Evolutionary conservation across 2,113 vertebrate species (phyloP), one percentile per base, ranked within the genome.

Genomic region (Bathybates hornii): DNA sequence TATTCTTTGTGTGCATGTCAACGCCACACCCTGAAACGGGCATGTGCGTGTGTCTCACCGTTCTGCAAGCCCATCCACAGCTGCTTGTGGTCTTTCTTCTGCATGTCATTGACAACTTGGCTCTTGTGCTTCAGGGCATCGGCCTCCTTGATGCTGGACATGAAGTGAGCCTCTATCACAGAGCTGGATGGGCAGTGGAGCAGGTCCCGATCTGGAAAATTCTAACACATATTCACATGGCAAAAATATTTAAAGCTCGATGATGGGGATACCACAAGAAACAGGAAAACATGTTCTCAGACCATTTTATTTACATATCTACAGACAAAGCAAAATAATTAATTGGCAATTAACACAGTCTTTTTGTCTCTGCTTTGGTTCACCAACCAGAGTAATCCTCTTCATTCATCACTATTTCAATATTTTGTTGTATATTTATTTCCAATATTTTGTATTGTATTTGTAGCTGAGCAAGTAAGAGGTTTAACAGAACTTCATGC

Each of bases 31-130:
- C 6, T 29, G 10, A 63, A 63, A 76, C 38, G 11, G 50, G 3
- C 59, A 63, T 24, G 3, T 32, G 71, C 4, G 43, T 78, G 9
- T 9, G 57, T 34, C 93, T 96, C 96, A 99, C 99, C 98, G 53
- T 99, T 99, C 93, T 99, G 99, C 89, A 99, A 97, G 87, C 98
- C 99, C 99, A 99, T 99, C 99, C 99, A 99, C 89, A 99, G 97
- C 88, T 99, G 99, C n/a, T 99, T 99, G 96, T 99, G 99, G 96
- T 99, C 99, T 95, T 99, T 99, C 90, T 99, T 99, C 96, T 99
- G 99, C 99, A 99, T 99, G 95, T 99, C 99, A 90, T 99, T 99
- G 92, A 99, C 97, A 41, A 99, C 97, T 96, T 99, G 98, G 92
- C 99, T 97, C 97, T 99, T 99, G 96, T 99, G 99, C 93, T 99